Evolutionary conservation across 2,797 vertebrate species (phyloP), one percentile per base, ranked within the genome.

Genomic region (Notolabrus celidotus): DNA sequence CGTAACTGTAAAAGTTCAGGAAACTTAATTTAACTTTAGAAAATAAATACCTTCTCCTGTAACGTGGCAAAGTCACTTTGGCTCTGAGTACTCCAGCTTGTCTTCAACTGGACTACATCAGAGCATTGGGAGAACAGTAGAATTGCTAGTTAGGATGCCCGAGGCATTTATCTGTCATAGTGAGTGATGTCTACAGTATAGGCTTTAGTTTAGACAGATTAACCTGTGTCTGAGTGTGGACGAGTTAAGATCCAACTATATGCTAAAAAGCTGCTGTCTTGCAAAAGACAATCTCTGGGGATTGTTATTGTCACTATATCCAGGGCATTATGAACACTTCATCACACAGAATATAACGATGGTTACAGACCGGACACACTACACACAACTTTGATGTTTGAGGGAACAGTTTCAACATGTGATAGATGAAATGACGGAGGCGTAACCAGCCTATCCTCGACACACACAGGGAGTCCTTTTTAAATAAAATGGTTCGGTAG

Each of bases 211-310:
- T 15, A 45, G 61, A 31, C 51, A 20, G 55, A 49, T 25, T 10
- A 25, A 54, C 31, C 61, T 57, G 55, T 64, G 52, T 49, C 38
- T 64, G 2, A 73, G 58, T 59, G 51, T 65, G 17, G 54, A 19
- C 23, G 39, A 63, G 45, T 50, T 47, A 67, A 51, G 50, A 67
- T 74, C 41, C 74, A 50, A 74, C 53, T 69, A 52, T 75, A 69
- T 42, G 33, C 61, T 74, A 19, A 54, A 41, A 42, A 41, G 78
- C 78, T 74, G 84, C 75, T 84, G 66, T 73, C 72, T 67, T 71
- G 77, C 76, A 77, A 76, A 66, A 74, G 79, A 80, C 64, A 88
- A 86, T 78, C 79, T 75, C 49, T 77, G 70, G 64, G 77, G 74
- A 62, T 74, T 50, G 58, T 43, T 46, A 54, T 67, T 77, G 63